Percentiles rank a stretch among this genome's conserved stretches.
phyloP scores from a whole-genome alignment of 2,797 vertebrate species.

The Chaunax sp. region DNA sequence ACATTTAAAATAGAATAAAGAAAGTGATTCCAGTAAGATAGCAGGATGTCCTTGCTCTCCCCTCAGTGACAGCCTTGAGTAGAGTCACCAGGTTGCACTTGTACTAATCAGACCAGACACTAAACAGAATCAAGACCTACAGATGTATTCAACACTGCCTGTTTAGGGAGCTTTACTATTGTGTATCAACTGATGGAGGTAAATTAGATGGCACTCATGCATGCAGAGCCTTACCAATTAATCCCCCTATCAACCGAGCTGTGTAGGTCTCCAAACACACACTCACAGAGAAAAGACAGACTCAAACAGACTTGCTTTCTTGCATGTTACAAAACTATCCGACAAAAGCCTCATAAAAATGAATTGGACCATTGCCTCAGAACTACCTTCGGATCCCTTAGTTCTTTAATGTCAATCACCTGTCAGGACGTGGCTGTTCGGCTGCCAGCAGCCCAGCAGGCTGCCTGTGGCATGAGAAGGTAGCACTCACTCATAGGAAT shows the following conservation, averaged over 20 bases:
- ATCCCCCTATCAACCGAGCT: conserved; percentile 67
- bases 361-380: conserved; percentile 46
- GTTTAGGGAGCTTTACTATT: conserved; percentile 74
- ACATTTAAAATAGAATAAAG: conserved; percentile 80
- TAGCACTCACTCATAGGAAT: conserved; percentile 53
- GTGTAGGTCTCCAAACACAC: conserved; percentile 40
- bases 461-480: conserved; percentile 56
- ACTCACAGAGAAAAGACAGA: conserved; percentile 39
- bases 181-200: conserved; percentile 76
- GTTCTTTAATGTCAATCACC: conserved; percentile 77
- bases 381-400: conserved; percentile 56
- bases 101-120: conserved; percentile 70
- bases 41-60: conserved; percentile 55
- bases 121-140: conserved; percentile 72
- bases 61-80: conserved; percentile 48
- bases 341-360: conserved; percentile 61
- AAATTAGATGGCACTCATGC: conserved; percentile 80
- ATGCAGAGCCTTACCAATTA: conserved; percentile 75
- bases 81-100: conserved; percentile 52
- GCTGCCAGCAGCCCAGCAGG: conserved; percentile 69
- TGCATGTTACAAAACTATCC: conserved; percentile 50
- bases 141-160: conserved; percentile 75
- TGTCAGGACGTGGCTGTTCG: conserved; percentile 65
- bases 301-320: conserved; percentile 37
- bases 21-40: conserved; percentile 71